Evolutionary conservation across 2,797 vertebrate genomes (phyloP).

Genomic region (Platyrinchus mystaceus): DNA sequence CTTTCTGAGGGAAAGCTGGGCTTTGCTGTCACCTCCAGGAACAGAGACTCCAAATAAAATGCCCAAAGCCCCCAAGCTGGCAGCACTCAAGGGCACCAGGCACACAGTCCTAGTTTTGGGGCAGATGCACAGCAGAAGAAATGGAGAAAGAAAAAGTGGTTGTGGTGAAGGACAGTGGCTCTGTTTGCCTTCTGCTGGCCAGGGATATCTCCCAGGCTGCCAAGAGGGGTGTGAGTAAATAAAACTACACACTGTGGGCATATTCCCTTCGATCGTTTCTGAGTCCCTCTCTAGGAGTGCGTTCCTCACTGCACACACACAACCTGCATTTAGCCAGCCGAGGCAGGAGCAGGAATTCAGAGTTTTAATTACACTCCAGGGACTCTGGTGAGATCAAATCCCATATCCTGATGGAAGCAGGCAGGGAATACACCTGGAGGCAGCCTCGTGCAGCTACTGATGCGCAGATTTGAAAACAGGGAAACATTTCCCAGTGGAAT

Average conservation of each 20-base stretch:
- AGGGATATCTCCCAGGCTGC: neutral
- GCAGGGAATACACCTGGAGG: slow-evolving; percentile 15
- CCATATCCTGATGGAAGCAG: neutral
- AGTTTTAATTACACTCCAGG: slow-evolving; percentile 40
- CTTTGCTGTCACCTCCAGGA: neutral
- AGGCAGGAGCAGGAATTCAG: neutral
- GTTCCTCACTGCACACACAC: neutral
- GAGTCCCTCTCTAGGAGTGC: neutral
- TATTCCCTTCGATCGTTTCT: neutral
- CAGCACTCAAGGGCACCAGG: fast-evolving
- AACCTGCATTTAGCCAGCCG: neutral
- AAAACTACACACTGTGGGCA: fast-evolving
- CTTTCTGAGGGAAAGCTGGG: neutral
- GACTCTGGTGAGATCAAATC: slow-evolving; percentile 36
- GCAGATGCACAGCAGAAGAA: neutral
- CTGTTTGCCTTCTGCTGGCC: neutral
- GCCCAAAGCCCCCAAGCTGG: fast-evolving
- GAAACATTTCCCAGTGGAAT: slow-evolving; percentile 13
- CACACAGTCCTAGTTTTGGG: neutral
- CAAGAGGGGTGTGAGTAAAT: neutral
- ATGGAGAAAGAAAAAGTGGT: neutral
- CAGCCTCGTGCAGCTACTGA: neutral
- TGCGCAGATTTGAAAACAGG: slow-evolving; percentile 19
- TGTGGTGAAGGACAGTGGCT: neutral
- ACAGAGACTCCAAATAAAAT: neutral